A percentile compares a stretch with the other conserved stretches of the same genome.
Conservation (phyloP, 2,888 invertebrate genomes). For the Polyploca ridens region DNA sequence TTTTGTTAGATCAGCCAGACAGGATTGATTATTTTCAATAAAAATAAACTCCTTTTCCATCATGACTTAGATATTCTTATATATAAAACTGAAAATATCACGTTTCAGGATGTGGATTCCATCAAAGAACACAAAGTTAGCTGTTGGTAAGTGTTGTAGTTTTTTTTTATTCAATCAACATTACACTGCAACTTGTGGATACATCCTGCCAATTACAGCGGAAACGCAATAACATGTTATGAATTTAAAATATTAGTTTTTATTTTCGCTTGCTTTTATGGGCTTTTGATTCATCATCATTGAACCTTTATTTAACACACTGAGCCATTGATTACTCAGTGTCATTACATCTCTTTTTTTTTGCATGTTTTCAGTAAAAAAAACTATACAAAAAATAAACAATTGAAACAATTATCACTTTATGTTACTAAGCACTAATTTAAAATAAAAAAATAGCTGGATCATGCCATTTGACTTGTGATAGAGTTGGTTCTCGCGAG, state of each 20-base stretch:
- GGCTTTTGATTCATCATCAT: background rate
- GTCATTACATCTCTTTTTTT: conserved; percentile 13
- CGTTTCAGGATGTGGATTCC: conserved; percentile 88
- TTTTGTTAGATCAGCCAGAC: conserved; percentile 24
- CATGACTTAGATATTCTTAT: conserved; percentile 39
- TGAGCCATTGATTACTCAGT: background rate
- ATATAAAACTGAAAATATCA: conserved; percentile 20
- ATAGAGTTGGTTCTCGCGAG: no score
- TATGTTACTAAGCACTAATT: no score
- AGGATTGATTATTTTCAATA: conserved; percentile 46
- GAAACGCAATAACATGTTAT: conserved; percentile 75
- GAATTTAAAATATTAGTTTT: conserved; percentile 57
- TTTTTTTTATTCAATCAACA: conserved; percentile 61
- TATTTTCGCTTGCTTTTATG: background rate
- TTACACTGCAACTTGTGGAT: conserved; percentile 42
- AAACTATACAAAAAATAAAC: no score
- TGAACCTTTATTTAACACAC: background rate
- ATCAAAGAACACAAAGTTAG: conserved; percentile 89
- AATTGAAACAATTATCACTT: no score
- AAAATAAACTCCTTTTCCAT: conserved; percentile 39
- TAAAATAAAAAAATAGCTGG: no score
- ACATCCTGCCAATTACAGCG: conserved; percentile 74
- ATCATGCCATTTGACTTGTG: no score
- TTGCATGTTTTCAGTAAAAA: conserved; percentile 9
- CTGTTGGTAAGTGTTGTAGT: conserved; percentile 87